phyloP scores from a whole-genome alignment of 2,888 invertebrate species.

The Synergus japonicus region DNA sequence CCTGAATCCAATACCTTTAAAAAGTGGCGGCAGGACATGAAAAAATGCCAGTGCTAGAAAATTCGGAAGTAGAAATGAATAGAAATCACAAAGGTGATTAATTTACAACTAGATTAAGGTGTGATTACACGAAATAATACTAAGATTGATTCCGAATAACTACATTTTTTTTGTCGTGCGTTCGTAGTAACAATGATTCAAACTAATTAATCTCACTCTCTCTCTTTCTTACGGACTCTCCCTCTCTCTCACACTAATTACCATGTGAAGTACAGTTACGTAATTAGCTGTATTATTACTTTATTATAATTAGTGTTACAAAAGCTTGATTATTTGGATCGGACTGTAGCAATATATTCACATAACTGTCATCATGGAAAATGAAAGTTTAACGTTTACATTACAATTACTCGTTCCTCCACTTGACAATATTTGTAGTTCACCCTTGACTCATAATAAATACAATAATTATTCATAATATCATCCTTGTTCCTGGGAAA shows the following conservation, averaged over 20 bases:
- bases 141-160: neutral
- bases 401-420: constrained; percentile 62
- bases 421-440: constrained; percentile 43
- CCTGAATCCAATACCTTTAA: no score
- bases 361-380: constrained; percentile 74
- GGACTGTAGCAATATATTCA: constrained; percentile 77
- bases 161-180: constrained; percentile 25
- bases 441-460: constrained; percentile 58
- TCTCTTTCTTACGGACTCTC: constrained; percentile 19
- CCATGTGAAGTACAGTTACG: constrained; percentile 50
- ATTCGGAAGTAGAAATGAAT: neutral
- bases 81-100: neutral
- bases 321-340: constrained; percentile 77
- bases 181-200: constrained; percentile 30
- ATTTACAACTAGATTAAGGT: neutral
- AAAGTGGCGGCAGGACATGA: neutral
- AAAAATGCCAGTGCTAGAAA: neutral
- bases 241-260: constrained; percentile 42
- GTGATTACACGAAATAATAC: neutral
- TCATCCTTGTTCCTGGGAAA: constrained; percentile 47
- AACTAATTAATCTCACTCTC: constrained; percentile 28
- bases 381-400: constrained; percentile 75
- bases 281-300: constrained; percentile 71
- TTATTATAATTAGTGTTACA: constrained; percentile 75
- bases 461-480: constrained; percentile 57